phyloP scores from a whole-genome alignment of 2,888 invertebrate species.

The Athrips mouffetella region DNA sequence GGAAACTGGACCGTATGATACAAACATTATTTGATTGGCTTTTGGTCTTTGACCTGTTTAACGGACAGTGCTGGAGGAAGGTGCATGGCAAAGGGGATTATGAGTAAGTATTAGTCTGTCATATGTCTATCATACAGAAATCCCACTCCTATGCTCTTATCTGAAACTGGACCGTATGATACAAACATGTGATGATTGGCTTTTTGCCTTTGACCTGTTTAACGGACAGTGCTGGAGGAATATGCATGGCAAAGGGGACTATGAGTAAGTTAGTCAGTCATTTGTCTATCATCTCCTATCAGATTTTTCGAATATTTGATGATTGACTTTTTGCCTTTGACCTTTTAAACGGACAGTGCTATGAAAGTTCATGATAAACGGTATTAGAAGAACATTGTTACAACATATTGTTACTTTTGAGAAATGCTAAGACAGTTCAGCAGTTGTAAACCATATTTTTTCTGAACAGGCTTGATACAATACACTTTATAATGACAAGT shows the following conservation, averaged over 20 bases:
- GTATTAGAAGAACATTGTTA: slow-evolving; percentile 51
- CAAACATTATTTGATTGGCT: no score
- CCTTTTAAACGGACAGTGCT: slow-evolving; percentile 79
- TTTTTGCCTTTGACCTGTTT: slow-evolving; percentile 87
- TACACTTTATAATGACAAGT: no score
- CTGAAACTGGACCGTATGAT: no score
- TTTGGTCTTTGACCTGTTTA: slow-evolving; percentile 87
- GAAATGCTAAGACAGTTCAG: no score
- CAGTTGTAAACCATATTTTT: no score
- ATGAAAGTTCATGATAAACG: slow-evolving; percentile 48
- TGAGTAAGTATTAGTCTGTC: slow-evolving; percentile 50
- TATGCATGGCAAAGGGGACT: slow-evolving; percentile 41
- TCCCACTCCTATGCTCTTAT: no score
- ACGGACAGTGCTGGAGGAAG: slow-evolving; percentile 72
- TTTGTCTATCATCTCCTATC: background rate
- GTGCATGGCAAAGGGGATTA: slow-evolving; percentile 43
- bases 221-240: slow-evolving; percentile 72
- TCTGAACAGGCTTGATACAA: no score
- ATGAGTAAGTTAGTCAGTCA: slow-evolving; percentile 47
- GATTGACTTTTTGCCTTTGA: slow-evolving; percentile 88
- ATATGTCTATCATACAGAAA: background rate
- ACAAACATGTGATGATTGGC: slow-evolving; percentile 83
- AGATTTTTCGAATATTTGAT: no score
- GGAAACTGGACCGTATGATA: no score
- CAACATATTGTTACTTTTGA: no score